Conservation (phyloP, 1,140 invertebrate species). For the Lasioglossum albipes region DNA sequence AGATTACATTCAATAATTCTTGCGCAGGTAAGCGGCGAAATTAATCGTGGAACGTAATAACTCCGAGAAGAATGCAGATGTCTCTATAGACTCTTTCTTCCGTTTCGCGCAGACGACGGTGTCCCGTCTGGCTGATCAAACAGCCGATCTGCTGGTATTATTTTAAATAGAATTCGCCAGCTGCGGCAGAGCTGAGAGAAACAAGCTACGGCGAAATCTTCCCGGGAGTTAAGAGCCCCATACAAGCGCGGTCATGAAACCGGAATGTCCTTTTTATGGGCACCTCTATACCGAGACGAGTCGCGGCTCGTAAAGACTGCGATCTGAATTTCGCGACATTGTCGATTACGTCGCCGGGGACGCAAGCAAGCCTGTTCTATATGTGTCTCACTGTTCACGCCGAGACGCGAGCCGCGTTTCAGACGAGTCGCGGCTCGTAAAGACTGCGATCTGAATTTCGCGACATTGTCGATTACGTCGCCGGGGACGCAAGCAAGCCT, state of each 20-base stretch:
- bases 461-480: neutral
- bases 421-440: neutral
- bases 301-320: neutral
- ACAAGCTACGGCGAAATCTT: neutral
- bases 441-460: slow-evolving; percentile 8
- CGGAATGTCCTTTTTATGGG: slow-evolving; percentile 13
- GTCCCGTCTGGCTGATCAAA: neutral
- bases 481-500: neutral
- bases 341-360: neutral
- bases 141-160: neutral
- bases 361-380: neutral
- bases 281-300: neutral
- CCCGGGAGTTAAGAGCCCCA: neutral
- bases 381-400: neutral
- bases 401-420: neutral
- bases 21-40: neutral
- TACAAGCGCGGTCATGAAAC: neutral
- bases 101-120: neutral
- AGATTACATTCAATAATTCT: too few species aligned
- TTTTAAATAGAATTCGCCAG: neutral
- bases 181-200: neutral
- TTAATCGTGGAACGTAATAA: neutral
- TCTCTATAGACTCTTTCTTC: neutral
- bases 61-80: neutral
- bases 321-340: slow-evolving; percentile 12